Evolutionary conservation across 2,113 vertebrate genomes (phyloP).

Genomic region (Corythornis madagascariensis): DNA sequence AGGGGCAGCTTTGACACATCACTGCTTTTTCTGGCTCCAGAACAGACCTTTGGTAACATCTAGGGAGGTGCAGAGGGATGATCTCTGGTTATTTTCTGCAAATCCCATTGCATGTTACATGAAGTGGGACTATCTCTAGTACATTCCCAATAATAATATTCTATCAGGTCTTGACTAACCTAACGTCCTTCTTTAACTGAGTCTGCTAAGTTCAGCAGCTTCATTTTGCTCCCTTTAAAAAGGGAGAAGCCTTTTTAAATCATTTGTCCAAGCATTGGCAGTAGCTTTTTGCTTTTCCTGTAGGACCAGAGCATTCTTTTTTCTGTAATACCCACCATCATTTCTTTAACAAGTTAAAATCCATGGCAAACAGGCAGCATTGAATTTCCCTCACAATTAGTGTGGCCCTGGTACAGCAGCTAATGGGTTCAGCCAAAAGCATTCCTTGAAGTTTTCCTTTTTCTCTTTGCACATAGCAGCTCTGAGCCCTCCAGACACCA

Average conservation of each 20-base stretch:
- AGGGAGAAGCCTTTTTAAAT: not conserved
- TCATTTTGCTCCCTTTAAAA: not conserved
- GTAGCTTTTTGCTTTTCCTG: not conserved
- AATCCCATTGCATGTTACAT: not conserved
- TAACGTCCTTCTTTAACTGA: not conserved
- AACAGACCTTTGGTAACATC: not conserved
- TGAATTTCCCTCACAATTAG: not conserved
- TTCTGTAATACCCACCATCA: not conserved
- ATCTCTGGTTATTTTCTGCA: rapidly evolving
- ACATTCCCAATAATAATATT: not conserved
- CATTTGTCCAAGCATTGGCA: not conserved
- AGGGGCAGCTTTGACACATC: not conserved
- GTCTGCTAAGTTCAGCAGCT: not conserved
- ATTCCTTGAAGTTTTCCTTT: not conserved
- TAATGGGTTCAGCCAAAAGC: not conserved
- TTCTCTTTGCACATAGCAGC: not conserved
- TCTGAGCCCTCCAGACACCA: not conserved
- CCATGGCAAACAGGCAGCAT: not conserved
- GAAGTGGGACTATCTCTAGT: not conserved
- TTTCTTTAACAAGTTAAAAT: not conserved
- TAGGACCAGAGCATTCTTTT: not conserved
- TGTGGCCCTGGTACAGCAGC: not conserved
- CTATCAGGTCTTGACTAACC: not conserved
- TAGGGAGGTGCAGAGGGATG: not conserved
- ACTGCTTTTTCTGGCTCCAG: not conserved